A percentile compares a stretch with the other conserved stretches of the same genome.
Evolutionary conservation across 1,140 invertebrate genomes (phyloP).

Genomic region (Aphaenogaster floridana): DNA sequence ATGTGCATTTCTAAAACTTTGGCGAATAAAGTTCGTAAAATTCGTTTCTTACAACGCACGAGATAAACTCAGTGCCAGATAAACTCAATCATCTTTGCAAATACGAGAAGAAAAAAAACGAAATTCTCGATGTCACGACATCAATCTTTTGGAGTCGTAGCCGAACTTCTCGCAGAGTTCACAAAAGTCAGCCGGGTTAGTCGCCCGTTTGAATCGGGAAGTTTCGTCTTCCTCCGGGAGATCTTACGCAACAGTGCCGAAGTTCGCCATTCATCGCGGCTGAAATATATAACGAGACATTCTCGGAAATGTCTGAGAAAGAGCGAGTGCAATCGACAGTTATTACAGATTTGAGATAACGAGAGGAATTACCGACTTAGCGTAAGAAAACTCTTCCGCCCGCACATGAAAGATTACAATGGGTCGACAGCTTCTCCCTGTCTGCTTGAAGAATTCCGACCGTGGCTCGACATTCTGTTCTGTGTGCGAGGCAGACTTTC

Average conservation of each 20-base stretch:
- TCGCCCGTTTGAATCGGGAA: conserved; percentile 24
- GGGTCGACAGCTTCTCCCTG: conserved; percentile 9
- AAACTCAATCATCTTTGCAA: conserved; percentile 11
- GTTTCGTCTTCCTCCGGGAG: conserved; percentile 2
- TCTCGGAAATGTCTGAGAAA: background rate
- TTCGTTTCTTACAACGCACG: background rate
- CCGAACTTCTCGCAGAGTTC: conserved; percentile 24
- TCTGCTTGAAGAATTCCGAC: conserved; percentile 40
- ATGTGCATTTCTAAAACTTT: background rate
- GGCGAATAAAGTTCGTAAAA: background rate
- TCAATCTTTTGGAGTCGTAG: conserved; percentile 17
- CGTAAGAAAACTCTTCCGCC: background rate
- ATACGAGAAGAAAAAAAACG: conserved; percentile 12
- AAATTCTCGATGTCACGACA: conserved; percentile 14
- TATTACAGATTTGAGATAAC: background rate
- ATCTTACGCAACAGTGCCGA: background rate
- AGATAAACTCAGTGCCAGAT: background rate
- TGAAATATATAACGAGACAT: background rate
- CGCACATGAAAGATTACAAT: conserved; percentile 13
- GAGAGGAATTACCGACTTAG: background rate
- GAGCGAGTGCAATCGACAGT: background rate
- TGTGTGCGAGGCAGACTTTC: background rate
- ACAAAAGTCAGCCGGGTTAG: conserved; percentile 45
- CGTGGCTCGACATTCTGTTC: background rate
- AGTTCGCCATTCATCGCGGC: conserved; percentile 1